These are phyloP conservation scores for Darevskia mixta DNA, from an alignment of 2,797 vertebrate genomes.

Conservation along the genomic window DNA sequence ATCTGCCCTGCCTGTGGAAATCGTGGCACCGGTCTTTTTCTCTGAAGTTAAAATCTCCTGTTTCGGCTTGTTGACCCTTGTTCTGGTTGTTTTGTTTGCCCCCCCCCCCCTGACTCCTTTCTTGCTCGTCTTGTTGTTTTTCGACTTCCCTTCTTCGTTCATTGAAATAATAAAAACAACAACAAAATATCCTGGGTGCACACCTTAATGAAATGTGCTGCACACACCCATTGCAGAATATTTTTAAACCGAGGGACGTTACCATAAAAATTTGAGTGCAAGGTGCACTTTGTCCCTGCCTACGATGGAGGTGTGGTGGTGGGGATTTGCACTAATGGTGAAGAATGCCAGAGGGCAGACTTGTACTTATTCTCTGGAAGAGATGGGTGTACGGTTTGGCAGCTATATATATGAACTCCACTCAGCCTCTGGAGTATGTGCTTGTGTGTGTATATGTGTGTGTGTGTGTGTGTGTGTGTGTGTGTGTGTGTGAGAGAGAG, in stretches of 20 bases:
- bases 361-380: constrained; percentile 40
- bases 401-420: constrained; percentile 36
- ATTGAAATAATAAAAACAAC: no score
- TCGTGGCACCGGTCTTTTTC: no score
- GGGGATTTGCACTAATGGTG: neutral
- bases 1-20: no score
- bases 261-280: neutral
- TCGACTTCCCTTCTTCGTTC: no score
- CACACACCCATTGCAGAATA: neutral
- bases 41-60: no score
- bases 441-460: neutral
- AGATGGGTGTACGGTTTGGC: neutral
- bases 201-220: no score
- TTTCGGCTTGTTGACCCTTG: no score
- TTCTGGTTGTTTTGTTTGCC: no score
- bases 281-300: neutral
- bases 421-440: neutral
- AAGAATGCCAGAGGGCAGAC: constrained; percentile 12
- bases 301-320: accelerated
- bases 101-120: no score
- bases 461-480: neutral
- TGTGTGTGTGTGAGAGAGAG: neutral
- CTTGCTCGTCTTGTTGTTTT: no score
- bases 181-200: no score
- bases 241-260: neutral